Conservation (phyloP, 2,113 vertebrate species). For the Spheniscus mendiculus region DNA sequence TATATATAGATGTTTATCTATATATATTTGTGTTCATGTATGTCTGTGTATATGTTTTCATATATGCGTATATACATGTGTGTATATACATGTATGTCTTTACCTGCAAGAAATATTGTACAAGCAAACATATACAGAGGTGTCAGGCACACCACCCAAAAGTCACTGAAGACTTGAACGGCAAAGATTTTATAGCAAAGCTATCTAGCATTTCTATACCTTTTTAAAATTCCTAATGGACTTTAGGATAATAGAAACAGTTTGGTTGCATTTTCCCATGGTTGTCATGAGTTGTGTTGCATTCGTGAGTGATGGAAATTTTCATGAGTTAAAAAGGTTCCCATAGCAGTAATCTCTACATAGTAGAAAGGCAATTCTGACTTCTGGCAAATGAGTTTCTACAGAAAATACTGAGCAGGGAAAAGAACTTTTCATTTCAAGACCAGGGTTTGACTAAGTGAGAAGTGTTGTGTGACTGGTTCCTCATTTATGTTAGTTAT, state of each 20-base stretch:
- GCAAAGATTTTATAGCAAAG: background rate
- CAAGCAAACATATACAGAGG: background rate
- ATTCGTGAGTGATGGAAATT: background rate
- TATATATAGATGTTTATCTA: constrained; percentile 47
- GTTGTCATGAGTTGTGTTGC: background rate
- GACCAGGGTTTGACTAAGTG: background rate
- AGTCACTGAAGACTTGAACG: background rate
- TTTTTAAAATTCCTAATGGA: background rate
- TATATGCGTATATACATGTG: background rate
- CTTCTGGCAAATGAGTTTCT: background rate
- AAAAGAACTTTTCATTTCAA: background rate
- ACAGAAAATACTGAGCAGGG: background rate
- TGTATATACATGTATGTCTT: background rate
- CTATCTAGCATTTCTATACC: background rate
- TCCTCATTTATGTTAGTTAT: background rate
- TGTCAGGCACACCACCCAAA: background rate
- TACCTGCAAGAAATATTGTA: background rate
- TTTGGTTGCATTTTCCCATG: background rate
- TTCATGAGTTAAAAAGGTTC: background rate
- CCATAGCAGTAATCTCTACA: background rate
- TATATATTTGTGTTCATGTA: constrained; percentile 13
- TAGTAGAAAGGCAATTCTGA: background rate
- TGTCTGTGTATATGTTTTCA: background rate
- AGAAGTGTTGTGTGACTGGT: background rate
- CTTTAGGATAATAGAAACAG: background rate